Conservation (phyloP, 2,797 vertebrate genomes). For the Epinephelus awoara region DNA sequence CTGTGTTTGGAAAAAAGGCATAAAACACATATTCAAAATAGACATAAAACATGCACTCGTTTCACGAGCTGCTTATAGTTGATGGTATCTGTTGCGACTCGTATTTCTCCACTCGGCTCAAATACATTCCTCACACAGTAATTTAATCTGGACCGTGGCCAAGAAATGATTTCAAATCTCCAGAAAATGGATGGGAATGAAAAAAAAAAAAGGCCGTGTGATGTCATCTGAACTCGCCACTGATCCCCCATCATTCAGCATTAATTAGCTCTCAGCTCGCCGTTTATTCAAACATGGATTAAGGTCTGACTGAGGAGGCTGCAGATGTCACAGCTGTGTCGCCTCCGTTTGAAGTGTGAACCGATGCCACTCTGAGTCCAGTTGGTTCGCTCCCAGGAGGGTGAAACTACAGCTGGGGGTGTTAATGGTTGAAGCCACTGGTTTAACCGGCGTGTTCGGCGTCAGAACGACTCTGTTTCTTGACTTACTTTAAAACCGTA, state of each 20-base stretch:
- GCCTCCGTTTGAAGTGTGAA: slow-evolving; percentile 45
- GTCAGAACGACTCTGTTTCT: slow-evolving; percentile 6
- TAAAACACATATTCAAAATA: too few species aligned
- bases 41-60: neutral
- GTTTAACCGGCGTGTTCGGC: neutral
- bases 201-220: neutral
- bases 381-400: slow-evolving; percentile 28
- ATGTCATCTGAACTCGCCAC: slow-evolving; percentile 32
- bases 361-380: slow-evolving; percentile 26
- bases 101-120: neutral
- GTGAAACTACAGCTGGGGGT: slow-evolving; percentile 3
- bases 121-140: slow-evolving; percentile 5
- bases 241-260: slow-evolving; percentile 44
- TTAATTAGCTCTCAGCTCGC: slow-evolving; percentile 52
- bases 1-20: too few species aligned
- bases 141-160: slow-evolving; percentile 33
- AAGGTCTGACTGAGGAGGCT: slow-evolving; percentile 6
- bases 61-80: neutral
- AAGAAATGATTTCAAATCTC: slow-evolving; percentile 19
- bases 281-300: slow-evolving; percentile 51
- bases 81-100: neutral
- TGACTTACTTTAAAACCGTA: neutral
- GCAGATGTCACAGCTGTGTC: slow-evolving; percentile 42
- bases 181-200: neutral
- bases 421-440: slow-evolving; percentile 17